A percentile compares a stretch with the other conserved stretches of the same genome.
Evolutionary conservation across 1,140 invertebrate genomes (phyloP).

Genomic region (Euura saliciscinereae): DNA sequence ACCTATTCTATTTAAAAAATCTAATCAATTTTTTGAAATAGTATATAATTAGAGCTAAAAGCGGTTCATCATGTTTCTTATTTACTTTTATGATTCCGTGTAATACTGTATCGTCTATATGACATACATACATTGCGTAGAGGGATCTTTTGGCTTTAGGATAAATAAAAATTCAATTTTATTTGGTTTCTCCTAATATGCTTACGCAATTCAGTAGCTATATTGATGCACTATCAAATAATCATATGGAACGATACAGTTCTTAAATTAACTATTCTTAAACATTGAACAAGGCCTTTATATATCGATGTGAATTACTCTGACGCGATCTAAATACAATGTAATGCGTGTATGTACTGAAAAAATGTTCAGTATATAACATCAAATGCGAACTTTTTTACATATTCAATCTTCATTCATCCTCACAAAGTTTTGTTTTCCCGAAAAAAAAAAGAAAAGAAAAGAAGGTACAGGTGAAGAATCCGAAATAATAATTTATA

Average conservation of each 20-base stretch:
- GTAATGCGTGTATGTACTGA: background rate
- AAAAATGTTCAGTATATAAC: background rate
- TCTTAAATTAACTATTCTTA: constrained; percentile 3
- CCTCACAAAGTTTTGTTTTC: too few species aligned
- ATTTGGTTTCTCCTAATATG: background rate
- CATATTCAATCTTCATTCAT: too few species aligned
- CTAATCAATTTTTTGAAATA: background rate
- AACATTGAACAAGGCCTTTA: background rate
- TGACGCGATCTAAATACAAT: background rate
- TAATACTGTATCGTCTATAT: background rate
- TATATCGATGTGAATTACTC: constrained; percentile 4
- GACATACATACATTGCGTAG: background rate
- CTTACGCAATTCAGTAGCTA: background rate
- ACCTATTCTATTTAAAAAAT: background rate
- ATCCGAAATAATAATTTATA: background rate
- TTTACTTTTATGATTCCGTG: background rate
- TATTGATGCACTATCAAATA: background rate
- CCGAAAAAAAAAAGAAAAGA: too few species aligned
- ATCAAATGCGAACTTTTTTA: background rate
- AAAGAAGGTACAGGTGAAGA: background rate
- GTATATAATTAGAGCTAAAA: too few species aligned
- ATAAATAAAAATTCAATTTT: background rate
- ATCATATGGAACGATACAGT: background rate
- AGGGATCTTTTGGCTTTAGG: background rate
- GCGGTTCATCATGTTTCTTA: too few species aligned